Evolutionary conservation across 1,140 invertebrate genomes (phyloP).

Genomic region (Drosophila nebulosa): DNA sequence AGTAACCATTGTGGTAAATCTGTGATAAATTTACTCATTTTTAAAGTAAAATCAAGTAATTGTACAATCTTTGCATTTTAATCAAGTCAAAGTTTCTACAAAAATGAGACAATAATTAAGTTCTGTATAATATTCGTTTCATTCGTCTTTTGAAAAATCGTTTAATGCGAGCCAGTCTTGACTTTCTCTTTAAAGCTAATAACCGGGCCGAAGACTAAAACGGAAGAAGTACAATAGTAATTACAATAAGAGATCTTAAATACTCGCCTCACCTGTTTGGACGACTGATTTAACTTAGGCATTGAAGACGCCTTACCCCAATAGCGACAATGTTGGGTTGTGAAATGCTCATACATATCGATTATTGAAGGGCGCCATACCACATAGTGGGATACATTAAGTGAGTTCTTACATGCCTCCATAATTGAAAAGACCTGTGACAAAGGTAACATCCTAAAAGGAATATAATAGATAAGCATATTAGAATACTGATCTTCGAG

Average conservation of each 20-base stretch:
- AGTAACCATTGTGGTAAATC: neutral
- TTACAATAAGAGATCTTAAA: neutral
- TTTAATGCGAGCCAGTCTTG: neutral
- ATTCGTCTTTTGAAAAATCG: neutral
- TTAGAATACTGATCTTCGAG: neutral
- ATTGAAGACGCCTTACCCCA: neutral
- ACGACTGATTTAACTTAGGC: neutral
- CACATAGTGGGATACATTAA: neutral
- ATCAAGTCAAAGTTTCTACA: constrained; percentile 8
- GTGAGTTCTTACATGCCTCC: neutral
- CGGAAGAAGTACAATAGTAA: neutral
- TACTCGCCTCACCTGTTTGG: neutral
- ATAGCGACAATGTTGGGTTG: neutral
- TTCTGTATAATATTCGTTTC: neutral
- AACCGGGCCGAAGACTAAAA: neutral
- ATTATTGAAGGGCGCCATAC: neutral
- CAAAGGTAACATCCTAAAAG: neutral
- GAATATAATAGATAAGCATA: constrained; percentile 8
- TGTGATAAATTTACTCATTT: constrained; percentile 22
- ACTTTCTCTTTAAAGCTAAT: neutral
- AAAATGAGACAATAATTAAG: neutral
- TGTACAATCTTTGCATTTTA: constrained; percentile 31
- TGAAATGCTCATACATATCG: constrained; percentile 9
- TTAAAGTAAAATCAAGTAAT: constrained; percentile 26
- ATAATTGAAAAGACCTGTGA: constrained; percentile 10